Conservation (phyloP, 2,113 vertebrate genomes). For the Meles meles region DNA sequence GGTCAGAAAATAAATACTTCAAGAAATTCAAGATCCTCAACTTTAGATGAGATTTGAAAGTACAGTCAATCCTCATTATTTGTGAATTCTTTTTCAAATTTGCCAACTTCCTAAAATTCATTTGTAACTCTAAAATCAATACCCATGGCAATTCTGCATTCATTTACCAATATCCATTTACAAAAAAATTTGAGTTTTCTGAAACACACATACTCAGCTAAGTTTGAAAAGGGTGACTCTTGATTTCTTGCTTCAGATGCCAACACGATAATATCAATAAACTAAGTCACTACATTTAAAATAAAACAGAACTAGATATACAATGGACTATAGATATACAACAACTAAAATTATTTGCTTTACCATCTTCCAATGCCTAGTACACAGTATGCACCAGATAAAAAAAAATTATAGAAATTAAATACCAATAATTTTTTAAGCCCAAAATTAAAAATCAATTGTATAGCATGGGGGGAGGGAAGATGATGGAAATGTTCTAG, state of each 20-base stretch:
- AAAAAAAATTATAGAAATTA: not conserved
- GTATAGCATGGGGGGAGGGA: not conserved
- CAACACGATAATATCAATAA: not conserved
- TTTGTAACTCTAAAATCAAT: not conserved
- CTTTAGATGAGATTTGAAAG: not conserved
- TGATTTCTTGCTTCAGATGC: not conserved
- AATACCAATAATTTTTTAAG: not conserved
- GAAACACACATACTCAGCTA: not conserved
- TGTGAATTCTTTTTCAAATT: not conserved
- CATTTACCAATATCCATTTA: not conserved
- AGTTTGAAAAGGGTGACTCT: not conserved
- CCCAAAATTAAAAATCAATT: conserved; percentile 12
- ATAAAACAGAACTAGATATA: not conserved
- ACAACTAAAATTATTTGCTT: not conserved
- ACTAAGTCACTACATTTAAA: not conserved
- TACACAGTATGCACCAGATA: not conserved
- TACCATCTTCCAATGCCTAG: not conserved
- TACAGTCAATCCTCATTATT: not conserved
- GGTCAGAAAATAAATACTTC: not conserved
- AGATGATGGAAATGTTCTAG: not conserved
- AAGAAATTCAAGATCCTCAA: not conserved
- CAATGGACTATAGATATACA: not conserved
- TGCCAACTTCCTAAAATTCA: not conserved
- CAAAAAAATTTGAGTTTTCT: not conserved
- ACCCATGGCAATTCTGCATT: not conserved